Evolutionary conservation across 2,113 vertebrate genomes (phyloP), one percentile per base, ranked within the genome.

Genomic region (Zosterops hypoxanthus): DNA sequence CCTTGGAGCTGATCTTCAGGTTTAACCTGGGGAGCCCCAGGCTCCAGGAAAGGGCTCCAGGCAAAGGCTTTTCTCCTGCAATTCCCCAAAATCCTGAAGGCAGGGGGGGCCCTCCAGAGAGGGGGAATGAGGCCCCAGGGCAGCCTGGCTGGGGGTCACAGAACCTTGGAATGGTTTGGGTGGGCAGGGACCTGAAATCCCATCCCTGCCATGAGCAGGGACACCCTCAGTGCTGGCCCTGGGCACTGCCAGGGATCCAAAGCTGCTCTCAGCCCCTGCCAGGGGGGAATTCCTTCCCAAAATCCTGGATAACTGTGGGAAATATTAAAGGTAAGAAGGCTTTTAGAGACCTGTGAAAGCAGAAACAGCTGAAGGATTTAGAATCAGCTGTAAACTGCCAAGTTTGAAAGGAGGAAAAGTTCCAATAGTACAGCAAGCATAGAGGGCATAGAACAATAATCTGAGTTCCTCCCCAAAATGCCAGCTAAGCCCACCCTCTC

Each of bases 1-100:
- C 68, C 71, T 75, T 21, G 34, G 53, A 73, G 77, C 7, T 82
- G 88, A 93, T 86, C 86, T 83, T 22, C 88, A 83, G 60, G 29
- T 86, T 95, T 86, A 93, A 82, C 76, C 86, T 63, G 68, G 60
- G 80, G 61, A 92, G 68, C 76, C 72, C 63, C 60, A 34, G 85
- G 72, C 61, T 82, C 49, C 3, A 81, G 60, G 28, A 90, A 34
- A 2, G 28, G 52, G 88, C 79, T 64, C n/a, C 80, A 69, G 80
- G 72, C 63, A 66, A 46, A 78, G 42, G 47, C 39, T 31, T n/a
- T 47, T 13, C 10, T 17, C 63, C 46, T 24, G 13, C 34, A 55
- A 2, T 7, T 44, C 75, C 69, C 71, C 68, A 36, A 80, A 92
- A 59, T 23, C 29, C 50, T 34, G 70, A 29, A 10, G 17, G 9